These are phyloP conservation scores for Piscicola geometra DNA, from an alignment of 2,888 invertebrate species.

Conservation along the genomic window DNA sequence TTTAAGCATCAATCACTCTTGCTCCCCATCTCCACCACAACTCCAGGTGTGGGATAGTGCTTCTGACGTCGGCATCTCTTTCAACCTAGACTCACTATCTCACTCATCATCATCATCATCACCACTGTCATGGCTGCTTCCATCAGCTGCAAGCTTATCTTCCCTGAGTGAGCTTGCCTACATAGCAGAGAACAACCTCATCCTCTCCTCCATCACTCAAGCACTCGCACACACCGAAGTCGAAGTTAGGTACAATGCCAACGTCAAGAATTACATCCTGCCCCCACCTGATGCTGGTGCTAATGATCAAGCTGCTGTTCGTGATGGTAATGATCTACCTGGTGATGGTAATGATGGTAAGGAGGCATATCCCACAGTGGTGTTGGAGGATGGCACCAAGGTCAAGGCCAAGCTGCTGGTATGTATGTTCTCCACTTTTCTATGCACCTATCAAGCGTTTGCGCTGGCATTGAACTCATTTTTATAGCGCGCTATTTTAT, in stretches of 20 bases:
- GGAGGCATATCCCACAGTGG: slow-evolving; percentile 49
- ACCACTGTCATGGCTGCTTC: neutral
- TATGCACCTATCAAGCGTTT: neutral
- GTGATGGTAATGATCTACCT: no score
- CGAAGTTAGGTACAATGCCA: slow-evolving; percentile 66
- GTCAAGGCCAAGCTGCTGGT: slow-evolving; percentile 57
- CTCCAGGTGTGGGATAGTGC: slow-evolving; percentile 93
- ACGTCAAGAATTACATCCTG: slow-evolving; percentile 65
- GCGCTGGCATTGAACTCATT: no score
- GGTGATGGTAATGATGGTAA: no score
- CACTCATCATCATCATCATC: neutral
- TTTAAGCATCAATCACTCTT: neutral
- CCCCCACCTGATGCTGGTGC: slow-evolving; percentile 55
- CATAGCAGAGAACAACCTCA: slow-evolving; percentile 87
- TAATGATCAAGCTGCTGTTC: neutral
- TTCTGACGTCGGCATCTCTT: slow-evolving; percentile 81
- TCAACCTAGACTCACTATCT: slow-evolving; percentile 65
- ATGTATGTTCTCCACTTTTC: slow-evolving; percentile 29
- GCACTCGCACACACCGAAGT: slow-evolving; percentile 62
- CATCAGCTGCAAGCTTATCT: slow-evolving; percentile 1
- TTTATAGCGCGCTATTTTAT: no score
- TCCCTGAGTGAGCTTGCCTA: slow-evolving; percentile 74
- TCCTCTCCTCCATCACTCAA: slow-evolving; percentile 64
- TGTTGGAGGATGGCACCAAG: slow-evolving; percentile 52
- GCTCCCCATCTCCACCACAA: slow-evolving; percentile 36